Conservation (phyloP, 2,113 vertebrate genomes). For the Motacilla tschutschensis region DNA sequence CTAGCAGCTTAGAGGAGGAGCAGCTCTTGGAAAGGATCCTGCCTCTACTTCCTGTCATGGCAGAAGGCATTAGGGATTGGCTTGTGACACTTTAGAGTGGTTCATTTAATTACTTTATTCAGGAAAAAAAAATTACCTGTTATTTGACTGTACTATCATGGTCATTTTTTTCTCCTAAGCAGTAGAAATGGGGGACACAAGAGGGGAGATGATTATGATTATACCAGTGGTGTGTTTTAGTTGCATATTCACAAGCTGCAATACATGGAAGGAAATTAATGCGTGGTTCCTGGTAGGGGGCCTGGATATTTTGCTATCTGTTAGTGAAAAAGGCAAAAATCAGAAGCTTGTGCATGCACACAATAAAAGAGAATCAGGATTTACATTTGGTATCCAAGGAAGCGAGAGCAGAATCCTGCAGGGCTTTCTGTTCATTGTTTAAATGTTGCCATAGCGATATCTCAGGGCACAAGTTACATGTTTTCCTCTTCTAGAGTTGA, state of each 20-base stretch:
- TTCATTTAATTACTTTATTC: neutral
- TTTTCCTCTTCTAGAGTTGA: slow-evolving; percentile 60
- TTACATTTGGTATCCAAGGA: slow-evolving; percentile 62
- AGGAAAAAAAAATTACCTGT: neutral
- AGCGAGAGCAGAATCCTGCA: slow-evolving; percentile 54
- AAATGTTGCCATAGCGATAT: slow-evolving; percentile 76
- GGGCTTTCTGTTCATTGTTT: slow-evolving; percentile 77
- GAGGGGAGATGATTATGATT: neutral
- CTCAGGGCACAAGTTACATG: slow-evolving; percentile 67
- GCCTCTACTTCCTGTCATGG: neutral
- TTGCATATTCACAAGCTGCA: neutral
- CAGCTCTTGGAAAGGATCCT: neutral
- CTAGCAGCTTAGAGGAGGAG: neutral
- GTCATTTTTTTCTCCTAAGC: neutral
- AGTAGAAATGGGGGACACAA: neutral
- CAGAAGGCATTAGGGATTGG: neutral
- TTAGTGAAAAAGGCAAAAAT: slow-evolving; percentile 22
- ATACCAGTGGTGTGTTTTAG: neutral
- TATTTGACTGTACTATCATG: neutral
- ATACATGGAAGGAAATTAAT: neutral
- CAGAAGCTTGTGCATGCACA: neutral
- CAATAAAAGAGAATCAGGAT: slow-evolving; percentile 38
- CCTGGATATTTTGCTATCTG: neutral
- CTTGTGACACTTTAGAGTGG: neutral
- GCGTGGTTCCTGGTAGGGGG: neutral